Evolutionary conservation across 2,888 invertebrate genomes (phyloP), one percentile per base, ranked within the genome.

Genomic region (Cepaea hortensis): DNA sequence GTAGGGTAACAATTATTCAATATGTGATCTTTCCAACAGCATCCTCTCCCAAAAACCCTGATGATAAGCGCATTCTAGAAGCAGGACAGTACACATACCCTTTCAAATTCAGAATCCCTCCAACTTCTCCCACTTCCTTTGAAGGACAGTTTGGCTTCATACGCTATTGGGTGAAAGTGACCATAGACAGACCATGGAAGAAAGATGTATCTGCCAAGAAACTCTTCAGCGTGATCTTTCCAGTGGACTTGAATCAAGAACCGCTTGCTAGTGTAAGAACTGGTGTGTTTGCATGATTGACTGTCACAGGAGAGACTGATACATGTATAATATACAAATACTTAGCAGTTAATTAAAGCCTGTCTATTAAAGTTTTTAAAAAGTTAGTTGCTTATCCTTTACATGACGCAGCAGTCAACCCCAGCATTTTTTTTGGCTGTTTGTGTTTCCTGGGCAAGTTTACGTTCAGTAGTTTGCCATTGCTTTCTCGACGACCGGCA

Each of bases 201-300:
- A 96, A 96, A 92, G 97, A 98, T 95, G 96, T 97, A 92, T 97
- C 97, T 90, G 96, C 96, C 80, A 97, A 97, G 95, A 96, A 96
- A 94, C 96, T 96, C 3, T 97, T 98, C 93, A 97, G 97, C 82
- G 96, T 98, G 20, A 96, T 97, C 87, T 96, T 97, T 87, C 96
- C 97, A 4, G 95, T 97, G 90, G 98, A 98, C 94, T 95, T 98
- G 90, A 98, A 98, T 95, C 87, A 85, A 20, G 92, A 92, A 83
- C 91, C 93, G 1, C 90, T 90, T 61, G 91, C 93, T 4, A 89
- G 89, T 88, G 94, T 94, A 88, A 91, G 93, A 88, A 76, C 70
- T 23, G 20, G 5, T n/a, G 65, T 68, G 6, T 6, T 68, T 18
- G 72, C 3, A 3, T 68, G 15, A 6, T 55, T 55, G 55, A 9